Evolutionary conservation across 2,888 invertebrate genomes (phyloP), one percentile per base, ranked within the genome.

Genomic region (Argyresthia albistria): DNA sequence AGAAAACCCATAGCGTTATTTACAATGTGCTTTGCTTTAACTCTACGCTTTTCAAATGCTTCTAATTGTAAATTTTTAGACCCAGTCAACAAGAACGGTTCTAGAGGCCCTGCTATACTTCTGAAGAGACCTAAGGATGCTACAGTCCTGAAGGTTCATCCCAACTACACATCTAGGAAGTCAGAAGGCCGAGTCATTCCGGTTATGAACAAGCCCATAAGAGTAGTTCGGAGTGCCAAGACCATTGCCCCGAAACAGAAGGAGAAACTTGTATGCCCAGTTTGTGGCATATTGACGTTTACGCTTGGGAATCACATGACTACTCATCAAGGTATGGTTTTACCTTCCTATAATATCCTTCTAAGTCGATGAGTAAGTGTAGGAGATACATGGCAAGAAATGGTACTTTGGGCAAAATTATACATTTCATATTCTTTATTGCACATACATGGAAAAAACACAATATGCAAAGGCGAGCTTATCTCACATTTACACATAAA

Each of bases 191-290:
- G 45, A 6, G 15, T n/a, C 6, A 54, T 61, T 12, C 51, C 65
- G 7, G 68, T 71, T 11, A 59, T 70, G 39, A 74, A 79, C 1
- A 77, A 76, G 53, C 64, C 75, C 43, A 65, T 79, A 1, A 68
- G 76, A 57, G 64, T 78, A 59, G 69, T 80, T 6, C 67, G 74
- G 36, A 57, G 60, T 52, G 65, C 71, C 4, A 70, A 68, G 47
- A 64, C 65, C 1, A 35, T 43, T 0, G 66, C 67, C 4, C 58
- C 69, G 11, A 84, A 78, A 54, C 80, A 78, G 56, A 72, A 74
- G 51, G 88, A 88, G 57, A 88, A 88, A 64, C 72, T 86, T 55
- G 86, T 88, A 0, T 88, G 88, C 56, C 88, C 88, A 12, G 77
- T 88, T 7, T 88, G 88, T 66, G 88, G 88, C 15, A 83, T 88